Conservation (phyloP, 2,888 invertebrate species). For the Digitonthophagus gazella region DNA sequence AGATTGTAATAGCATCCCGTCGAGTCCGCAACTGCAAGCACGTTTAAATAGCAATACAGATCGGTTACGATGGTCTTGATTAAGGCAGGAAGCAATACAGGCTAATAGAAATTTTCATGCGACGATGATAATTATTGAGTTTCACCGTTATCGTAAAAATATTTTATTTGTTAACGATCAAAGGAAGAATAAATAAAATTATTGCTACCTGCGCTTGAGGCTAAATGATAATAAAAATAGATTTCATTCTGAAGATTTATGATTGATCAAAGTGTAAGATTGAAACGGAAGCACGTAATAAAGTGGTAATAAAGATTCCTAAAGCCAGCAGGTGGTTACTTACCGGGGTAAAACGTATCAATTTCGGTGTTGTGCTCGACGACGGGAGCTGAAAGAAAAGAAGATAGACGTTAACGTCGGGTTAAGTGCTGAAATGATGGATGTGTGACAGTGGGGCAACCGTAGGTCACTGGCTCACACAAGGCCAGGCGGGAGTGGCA, state of each 20-base stretch:
- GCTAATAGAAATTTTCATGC: neutral
- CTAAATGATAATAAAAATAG: neutral
- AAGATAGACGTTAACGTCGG: conserved; percentile 35
- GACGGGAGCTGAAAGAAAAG: conserved; percentile 65
- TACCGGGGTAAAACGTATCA: conserved; percentile 58
- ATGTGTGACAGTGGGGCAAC: conserved; percentile 45
- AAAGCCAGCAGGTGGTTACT: conserved; percentile 35
- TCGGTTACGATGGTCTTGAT: neutral
- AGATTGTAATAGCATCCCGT: conserved; percentile 91
- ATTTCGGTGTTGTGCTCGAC: conserved; percentile 50
- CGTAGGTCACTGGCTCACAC: conserved; percentile 38
- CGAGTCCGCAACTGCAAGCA: conserved; percentile 47
- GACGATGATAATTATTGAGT: neutral
- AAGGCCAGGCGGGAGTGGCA: conserved; percentile 30
- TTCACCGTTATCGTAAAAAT: neutral
- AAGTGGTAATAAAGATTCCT: neutral
- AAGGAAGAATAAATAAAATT: neutral
- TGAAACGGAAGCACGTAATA: neutral
- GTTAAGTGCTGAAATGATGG: conserved; percentile 42
- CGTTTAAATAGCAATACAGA: neutral
- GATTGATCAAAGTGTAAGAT: too few relatives aligned
- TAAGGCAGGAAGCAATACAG: neutral
- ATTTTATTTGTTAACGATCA: too few relatives aligned
- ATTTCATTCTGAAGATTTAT: neutral
- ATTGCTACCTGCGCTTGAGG: too few relatives aligned